These are phyloP conservation scores for Dynastes tityus DNA, from an alignment of 2,888 invertebrate species.

Conservation along the genomic window DNA sequence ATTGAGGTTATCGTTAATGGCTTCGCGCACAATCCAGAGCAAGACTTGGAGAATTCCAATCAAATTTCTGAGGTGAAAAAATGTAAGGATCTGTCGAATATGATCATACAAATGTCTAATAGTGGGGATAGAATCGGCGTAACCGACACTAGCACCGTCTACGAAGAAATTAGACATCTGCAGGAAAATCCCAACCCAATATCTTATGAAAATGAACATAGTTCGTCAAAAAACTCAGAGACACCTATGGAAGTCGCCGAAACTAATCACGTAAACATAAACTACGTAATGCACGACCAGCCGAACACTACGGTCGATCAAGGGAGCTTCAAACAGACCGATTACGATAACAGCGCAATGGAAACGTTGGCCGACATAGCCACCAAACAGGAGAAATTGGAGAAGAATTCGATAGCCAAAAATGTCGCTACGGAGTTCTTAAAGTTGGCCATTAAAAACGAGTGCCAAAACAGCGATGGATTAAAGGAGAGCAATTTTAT, in stretches of 20 bases:
- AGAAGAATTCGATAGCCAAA: slow-evolving; percentile 73
- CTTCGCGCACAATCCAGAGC: slow-evolving; percentile 26
- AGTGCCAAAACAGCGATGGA: slow-evolving; percentile 59
- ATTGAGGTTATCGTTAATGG: slow-evolving; percentile 40
- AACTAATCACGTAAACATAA: slow-evolving; percentile 35
- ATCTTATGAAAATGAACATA: slow-evolving; percentile 31
- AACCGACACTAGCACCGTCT: slow-evolving; percentile 19
- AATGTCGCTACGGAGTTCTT: slow-evolving; percentile 79
- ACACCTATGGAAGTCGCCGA: slow-evolving; percentile 20
- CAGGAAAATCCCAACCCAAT: slow-evolving; percentile 10
- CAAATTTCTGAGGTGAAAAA: slow-evolving; percentile 21
- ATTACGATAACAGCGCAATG: slow-evolving; percentile 70
- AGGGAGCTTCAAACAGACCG: slow-evolving; percentile 53
- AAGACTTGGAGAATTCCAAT: not conserved
- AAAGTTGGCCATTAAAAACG: slow-evolving; percentile 74
- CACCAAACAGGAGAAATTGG: slow-evolving; percentile 69
- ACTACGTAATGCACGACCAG: slow-evolving; percentile 41
- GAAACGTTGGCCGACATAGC: slow-evolving; percentile 70
- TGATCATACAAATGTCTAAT: slow-evolving; percentile 42
- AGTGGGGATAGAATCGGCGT: slow-evolving; percentile 30
- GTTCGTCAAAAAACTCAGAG: slow-evolving; percentile 21
- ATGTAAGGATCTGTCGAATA: slow-evolving; percentile 30
- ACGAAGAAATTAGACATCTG: slow-evolving; percentile 8
- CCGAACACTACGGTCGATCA: slow-evolving; percentile 34
- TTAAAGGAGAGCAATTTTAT: slow-evolving; percentile 58